Evolutionary conservation across 2,888 invertebrate genomes (phyloP), one percentile per base, ranked within the genome.

Genomic region (Netelia inedita): DNA sequence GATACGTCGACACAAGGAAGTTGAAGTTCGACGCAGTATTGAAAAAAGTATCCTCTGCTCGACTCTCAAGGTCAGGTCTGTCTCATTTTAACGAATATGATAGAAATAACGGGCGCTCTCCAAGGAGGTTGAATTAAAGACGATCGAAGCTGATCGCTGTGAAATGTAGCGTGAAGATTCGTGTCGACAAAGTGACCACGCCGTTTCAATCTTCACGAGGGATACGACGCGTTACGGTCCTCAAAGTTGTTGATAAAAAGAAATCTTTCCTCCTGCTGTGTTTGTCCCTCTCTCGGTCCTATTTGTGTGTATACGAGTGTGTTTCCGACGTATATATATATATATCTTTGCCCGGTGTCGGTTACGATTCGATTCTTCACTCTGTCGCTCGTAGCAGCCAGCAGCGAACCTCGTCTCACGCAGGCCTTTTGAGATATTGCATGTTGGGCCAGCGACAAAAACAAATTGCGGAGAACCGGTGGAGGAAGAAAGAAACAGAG

Each of bases 321-420:
- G 14, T 35, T 46, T 46, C 11, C 14, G 14, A 46, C 6, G 14
- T 1, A 1, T 55, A 23, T 74, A 16, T 50, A 8, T 68, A 16
- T 63, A n/a, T 74, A 53, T 61, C 53, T 50, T 11, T 46, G 21
- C 23, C 2, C 28, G 43, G 86, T 87, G 86, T 87, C 86, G 87
- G 87, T 88, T 87, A 88, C 87, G 87, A 86, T 86, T 87, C 83
- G 85, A 73, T 83, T 79, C 53, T 71, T 63, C 63, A 35, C 6
- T 57, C 68, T 55, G 14, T 1, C 63, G n/a, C 46, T 57, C 23
- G 59, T 46, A 53, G 23, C 14, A 19, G 35, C 6, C 6, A 35
- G 35, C 6, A 35, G 6, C 35, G 35, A 35, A 35, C 28, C 46
- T 63, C 28, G 46, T 41, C 46, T n/a, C 63, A 71, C 65, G 21